Percentiles rank a stretch among this genome's conserved stretches.
Conservation (phyloP, 2,888 invertebrate species). For the Lycophotia porphyrea region DNA sequence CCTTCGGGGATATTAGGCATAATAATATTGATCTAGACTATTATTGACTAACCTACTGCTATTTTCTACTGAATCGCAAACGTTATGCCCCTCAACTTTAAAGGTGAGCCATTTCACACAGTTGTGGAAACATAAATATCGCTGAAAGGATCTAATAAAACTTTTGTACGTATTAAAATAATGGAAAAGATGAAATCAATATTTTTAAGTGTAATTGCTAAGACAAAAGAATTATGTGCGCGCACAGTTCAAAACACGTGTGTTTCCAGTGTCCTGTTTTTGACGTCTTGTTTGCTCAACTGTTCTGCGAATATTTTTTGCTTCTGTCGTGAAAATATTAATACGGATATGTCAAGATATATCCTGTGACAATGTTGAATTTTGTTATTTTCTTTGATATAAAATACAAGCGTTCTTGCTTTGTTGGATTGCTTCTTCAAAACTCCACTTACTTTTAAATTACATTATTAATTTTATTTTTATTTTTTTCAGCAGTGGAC, state of each 20-base stretch:
- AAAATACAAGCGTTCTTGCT: not conserved
- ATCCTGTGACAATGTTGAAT: not conserved
- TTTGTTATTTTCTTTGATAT: not conserved
- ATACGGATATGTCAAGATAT: not conserved
- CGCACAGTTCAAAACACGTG: slow-evolving; percentile 73
- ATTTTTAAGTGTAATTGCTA: slow-evolving; percentile 88
- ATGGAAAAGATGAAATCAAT: slow-evolving; percentile 86
- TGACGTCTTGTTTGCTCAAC: slow-evolving; percentile 50
- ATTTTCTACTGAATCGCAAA: not conserved
- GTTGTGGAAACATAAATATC: slow-evolving; percentile 60
- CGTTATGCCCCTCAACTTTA: slow-evolving; percentile 16
- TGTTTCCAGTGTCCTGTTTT: slow-evolving; percentile 77
- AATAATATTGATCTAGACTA: not conserved
- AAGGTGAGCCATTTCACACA: slow-evolving; percentile 62
- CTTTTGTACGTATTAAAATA: slow-evolving; percentile 73
- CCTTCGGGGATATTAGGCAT: too few relatives aligned
- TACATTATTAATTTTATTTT: too few relatives aligned
- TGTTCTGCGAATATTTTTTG: not conserved
- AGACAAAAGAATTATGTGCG: slow-evolving; percentile 87
- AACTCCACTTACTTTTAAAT: not conserved
- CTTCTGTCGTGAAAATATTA: not conserved
- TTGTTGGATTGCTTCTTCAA: not conserved
- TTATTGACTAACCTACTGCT: not conserved
- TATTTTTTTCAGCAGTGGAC: too few relatives aligned
- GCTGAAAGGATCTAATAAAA: slow-evolving; percentile 65